Conservation (phyloP, 2,797 vertebrate genomes). For the Carapus acus region DNA sequence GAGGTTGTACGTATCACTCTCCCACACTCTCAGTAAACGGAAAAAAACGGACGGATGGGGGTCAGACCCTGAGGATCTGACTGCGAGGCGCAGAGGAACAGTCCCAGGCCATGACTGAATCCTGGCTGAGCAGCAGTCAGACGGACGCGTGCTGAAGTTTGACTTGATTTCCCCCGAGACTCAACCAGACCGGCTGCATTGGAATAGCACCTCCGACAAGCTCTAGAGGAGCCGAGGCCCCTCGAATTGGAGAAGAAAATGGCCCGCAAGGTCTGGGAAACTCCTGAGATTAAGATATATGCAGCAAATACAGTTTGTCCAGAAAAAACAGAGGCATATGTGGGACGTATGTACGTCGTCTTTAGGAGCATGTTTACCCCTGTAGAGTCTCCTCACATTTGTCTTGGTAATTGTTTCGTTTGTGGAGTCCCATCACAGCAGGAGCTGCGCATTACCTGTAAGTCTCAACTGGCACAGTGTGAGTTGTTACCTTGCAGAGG, state of each 20-base stretch:
- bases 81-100: conserved; percentile 30
- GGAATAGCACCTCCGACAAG: conserved; percentile 33
- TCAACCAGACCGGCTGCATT: conserved; percentile 39
- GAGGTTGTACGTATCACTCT: not conserved
- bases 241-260: conserved; percentile 23
- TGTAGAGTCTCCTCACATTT: conserved; percentile 11
- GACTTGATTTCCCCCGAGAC: conserved; percentile 64
- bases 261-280: conserved; percentile 10
- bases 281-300: conserved; percentile 8
- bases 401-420: not conserved
- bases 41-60: conserved; percentile 21
- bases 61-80: conserved; percentile 29
- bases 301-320: not conserved
- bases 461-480: too few species aligned
- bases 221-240: conserved; percentile 32
- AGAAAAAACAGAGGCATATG: not conserved
- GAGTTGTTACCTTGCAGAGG: too few species aligned
- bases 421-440: too few species aligned
- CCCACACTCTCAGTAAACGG: conserved; percentile 6
- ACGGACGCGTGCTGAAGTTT: conserved; percentile 39
- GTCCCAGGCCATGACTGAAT: conserved; percentile 32
- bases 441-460: too few species aligned
- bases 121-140: conserved; percentile 41
- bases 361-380: conserved; percentile 1
- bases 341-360: not conserved